Conservation (phyloP, 2,888 invertebrate genomes). For the Lepidocyrtoides sp. region DNA sequence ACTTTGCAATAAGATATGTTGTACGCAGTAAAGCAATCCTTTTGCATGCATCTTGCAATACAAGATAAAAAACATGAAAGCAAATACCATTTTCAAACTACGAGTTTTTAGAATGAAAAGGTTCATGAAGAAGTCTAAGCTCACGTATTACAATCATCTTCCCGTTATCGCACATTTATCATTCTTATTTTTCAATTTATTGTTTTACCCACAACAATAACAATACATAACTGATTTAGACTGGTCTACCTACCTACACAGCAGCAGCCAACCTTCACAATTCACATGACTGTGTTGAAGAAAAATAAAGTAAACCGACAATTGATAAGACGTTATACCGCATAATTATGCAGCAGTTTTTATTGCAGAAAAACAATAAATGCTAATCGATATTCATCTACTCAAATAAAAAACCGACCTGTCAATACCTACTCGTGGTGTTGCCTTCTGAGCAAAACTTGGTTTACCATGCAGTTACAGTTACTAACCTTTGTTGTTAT, state of each 20-base stretch:
- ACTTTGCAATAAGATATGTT: background rate
- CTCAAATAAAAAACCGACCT: background rate
- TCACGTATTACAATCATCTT: background rate
- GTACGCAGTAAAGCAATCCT: background rate
- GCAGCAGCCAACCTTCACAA: background rate
- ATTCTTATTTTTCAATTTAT: slow-evolving; percentile 35
- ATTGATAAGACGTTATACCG: background rate
- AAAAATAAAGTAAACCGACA: slow-evolving; percentile 24
- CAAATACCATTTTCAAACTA: background rate
- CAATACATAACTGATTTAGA: no score
- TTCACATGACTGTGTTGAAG: no score
- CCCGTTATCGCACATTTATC: slow-evolving; percentile 49
- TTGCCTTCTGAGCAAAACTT: no score
- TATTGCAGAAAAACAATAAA: background rate
- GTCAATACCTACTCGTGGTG: background rate
- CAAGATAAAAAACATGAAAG: background rate
- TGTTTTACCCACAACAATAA: background rate
- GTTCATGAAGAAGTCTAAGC: background rate
- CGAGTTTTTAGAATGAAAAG: background rate
- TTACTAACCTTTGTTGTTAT: background rate
- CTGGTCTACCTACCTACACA: background rate
- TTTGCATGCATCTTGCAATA: background rate
- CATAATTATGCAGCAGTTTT: background rate
- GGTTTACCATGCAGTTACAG: background rate
- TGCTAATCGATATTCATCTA: background rate